A percentile compares a stretch with the other conserved stretches of the same genome.
Conservation (phyloP, 2,797 vertebrate genomes). For the Vireo griseus region DNA sequence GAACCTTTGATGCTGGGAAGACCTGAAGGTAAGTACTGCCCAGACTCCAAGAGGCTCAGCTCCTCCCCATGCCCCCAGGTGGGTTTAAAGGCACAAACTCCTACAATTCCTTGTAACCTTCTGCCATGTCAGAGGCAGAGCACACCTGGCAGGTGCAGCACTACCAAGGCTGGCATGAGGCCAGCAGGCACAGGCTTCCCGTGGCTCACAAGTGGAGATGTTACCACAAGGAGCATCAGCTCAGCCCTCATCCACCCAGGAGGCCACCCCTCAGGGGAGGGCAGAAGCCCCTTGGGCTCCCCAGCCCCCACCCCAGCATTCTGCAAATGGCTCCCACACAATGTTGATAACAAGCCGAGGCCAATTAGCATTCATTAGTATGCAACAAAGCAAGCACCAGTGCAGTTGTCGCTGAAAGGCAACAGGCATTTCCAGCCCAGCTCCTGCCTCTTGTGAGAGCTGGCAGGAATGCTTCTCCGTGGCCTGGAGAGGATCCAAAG, state of each 20-base stretch:
- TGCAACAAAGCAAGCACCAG: constrained; percentile 61
- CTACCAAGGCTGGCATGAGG: neutral
- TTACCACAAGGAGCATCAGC: neutral
- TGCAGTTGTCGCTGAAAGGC: neutral
- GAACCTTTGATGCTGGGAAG: neutral
- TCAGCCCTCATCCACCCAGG: neutral
- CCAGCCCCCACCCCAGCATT: neutral
- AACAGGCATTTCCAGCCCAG: constrained; percentile 49
- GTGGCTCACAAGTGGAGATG: neutral
- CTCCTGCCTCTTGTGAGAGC: constrained; percentile 35
- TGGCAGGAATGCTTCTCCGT: neutral
- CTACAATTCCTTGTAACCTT: neutral
- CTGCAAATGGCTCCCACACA: neutral
- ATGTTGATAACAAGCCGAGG: constrained; percentile 3
- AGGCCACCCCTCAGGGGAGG: rapidly evolving
- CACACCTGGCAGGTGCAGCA: neutral
- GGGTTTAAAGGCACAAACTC: neutral
- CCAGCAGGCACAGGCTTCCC: neutral
- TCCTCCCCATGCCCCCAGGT: neutral
- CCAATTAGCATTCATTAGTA: constrained; percentile 65
- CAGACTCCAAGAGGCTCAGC: neutral
- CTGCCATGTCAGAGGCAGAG: neutral
- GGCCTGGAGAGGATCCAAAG: neutral
- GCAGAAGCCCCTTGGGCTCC: neutral
- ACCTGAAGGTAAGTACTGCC: neutral